Conservation (phyloP, 2,888 invertebrate species). For the Drosophila nr. medialis region DNA sequence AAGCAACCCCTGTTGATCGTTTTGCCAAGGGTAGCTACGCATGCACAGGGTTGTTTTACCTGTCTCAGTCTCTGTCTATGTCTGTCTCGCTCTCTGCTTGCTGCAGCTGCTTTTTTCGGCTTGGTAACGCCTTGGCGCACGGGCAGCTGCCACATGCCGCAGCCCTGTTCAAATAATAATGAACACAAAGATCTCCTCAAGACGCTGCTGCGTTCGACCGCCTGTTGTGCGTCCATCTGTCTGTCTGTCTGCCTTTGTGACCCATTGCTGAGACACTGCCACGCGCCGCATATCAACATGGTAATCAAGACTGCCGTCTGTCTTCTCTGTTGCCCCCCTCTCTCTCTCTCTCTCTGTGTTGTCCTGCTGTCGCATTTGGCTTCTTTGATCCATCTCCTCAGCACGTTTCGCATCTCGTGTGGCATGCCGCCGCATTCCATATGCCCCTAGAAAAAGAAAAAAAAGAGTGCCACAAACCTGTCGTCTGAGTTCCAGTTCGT, state of each 20-base stretch:
- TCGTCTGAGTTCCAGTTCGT: constrained; percentile 32
- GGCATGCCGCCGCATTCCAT: constrained; percentile 64
- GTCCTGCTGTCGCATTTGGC: constrained; percentile 57
- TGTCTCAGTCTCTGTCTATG: constrained; percentile 42
- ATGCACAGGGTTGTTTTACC: constrained; percentile 63
- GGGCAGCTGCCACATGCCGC: constrained; percentile 82
- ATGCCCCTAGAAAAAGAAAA: constrained; percentile 25
- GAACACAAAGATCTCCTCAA: constrained; percentile 29
- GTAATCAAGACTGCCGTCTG: constrained; percentile 64
- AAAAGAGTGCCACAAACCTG: constrained; percentile 35
- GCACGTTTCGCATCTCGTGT: constrained; percentile 25
- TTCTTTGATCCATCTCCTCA: constrained; percentile 45
- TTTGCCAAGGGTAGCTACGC: constrained; percentile 53
- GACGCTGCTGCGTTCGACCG: constrained; percentile 38
- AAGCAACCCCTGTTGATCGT: constrained; percentile 66
- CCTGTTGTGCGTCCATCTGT: constrained; percentile 41
- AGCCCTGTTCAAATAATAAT: constrained; percentile 59
- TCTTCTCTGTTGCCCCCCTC: constrained; percentile 24
- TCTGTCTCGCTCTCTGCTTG: constrained; percentile 13
- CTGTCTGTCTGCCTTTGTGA: constrained; percentile 6
- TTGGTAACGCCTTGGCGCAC: constrained; percentile 48
- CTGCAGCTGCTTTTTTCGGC: constrained; percentile 57
- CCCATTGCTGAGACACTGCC: constrained; percentile 59
- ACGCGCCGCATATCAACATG: constrained; percentile 82
- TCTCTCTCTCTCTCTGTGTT: neutral